Conservation (phyloP, 1,140 invertebrate genomes). For the Aphelinus atriplicis region DNA sequence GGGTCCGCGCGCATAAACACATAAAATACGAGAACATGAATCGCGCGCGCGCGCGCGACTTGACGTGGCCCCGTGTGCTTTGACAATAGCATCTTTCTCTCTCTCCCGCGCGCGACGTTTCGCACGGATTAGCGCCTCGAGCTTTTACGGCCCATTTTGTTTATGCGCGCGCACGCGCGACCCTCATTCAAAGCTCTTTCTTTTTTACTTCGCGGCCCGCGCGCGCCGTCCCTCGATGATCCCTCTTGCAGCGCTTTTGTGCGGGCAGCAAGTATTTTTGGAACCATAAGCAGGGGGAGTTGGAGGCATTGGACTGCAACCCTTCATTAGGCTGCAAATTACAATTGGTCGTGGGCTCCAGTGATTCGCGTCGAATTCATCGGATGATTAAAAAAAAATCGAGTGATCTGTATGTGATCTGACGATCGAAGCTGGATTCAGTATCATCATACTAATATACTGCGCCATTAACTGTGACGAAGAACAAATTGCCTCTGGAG, state of each 20-base stretch:
- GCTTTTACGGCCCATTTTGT: slow-evolving; percentile 59
- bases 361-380: no score
- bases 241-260: not conserved
- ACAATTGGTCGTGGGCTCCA: no score
- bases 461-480: no score
- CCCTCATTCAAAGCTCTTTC: slow-evolving; percentile 40
- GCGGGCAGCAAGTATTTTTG: slow-evolving; percentile 31
- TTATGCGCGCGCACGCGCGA: slow-evolving; percentile 57
- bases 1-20: slow-evolving; percentile 45
- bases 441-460: no score
- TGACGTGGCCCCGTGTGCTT: slow-evolving; percentile 49
- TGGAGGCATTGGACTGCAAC: no score
- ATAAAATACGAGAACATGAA: slow-evolving; percentile 59
- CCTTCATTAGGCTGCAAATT: no score
- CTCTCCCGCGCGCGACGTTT: slow-evolving; percentile 49
- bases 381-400: no score
- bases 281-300: slow-evolving; percentile 14
- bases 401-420: no score
- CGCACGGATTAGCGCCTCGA: slow-evolving; percentile 58
- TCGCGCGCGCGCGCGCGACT: slow-evolving; percentile 46
- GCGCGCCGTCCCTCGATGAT: not conserved
- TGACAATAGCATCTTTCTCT: slow-evolving; percentile 50
- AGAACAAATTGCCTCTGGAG: no score
- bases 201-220: not conserved
- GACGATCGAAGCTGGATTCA: no score